Evolutionary conservation across 2,113 vertebrate genomes (phyloP), one percentile per base, ranked within the genome.

Genomic region (Shinisaurus crocodilurus): DNA sequence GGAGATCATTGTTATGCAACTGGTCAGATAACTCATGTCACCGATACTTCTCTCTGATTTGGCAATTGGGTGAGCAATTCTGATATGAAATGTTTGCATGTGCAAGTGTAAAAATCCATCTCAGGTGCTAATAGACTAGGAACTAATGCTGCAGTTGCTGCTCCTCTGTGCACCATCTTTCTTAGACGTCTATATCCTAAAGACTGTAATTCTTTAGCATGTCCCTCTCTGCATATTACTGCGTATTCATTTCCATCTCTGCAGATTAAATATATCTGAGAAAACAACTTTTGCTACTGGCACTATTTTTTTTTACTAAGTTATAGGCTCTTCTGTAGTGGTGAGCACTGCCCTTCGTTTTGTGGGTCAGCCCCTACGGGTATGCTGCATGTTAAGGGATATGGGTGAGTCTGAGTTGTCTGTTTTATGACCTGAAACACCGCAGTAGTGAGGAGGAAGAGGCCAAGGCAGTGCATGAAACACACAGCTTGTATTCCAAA

Each of bases 31-130:
- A 86, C 40, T 34, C 0, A 0, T 67, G 20, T 82, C 81, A 25
- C 23, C 81, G 25, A 93, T 90, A 87, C 1, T 94, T 82, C 48
- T 91, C n/a, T 91, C 69, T 0, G 3, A 32, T 18, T 88, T 84
- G 79, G 54, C 91, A 91, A 90, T 8, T 60, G 25, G 63, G 32
- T 0, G 6, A 94, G 25, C 0, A 18, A 37, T 95, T 83, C 85
- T 92, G 63, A n/a, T 74, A 40, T 54, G 37, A 89, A 18, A 43
- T 0, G 1, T 48, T 89, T 72, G 29, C 60, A 89, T 1, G 5
- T 70, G 27, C 37, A 75, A 92, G 92, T 77, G 45, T 87, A 76
- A 91, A n/a, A 81, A 92, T 91, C 27, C 0, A 0, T 29, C 82
- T 18, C 25, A 72, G 37, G 40, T 57, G 23, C 32, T 32, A 83